Evolutionary conservation across 1,140 invertebrate genomes (phyloP).

Genomic region (Drosophila ananassae): DNA sequence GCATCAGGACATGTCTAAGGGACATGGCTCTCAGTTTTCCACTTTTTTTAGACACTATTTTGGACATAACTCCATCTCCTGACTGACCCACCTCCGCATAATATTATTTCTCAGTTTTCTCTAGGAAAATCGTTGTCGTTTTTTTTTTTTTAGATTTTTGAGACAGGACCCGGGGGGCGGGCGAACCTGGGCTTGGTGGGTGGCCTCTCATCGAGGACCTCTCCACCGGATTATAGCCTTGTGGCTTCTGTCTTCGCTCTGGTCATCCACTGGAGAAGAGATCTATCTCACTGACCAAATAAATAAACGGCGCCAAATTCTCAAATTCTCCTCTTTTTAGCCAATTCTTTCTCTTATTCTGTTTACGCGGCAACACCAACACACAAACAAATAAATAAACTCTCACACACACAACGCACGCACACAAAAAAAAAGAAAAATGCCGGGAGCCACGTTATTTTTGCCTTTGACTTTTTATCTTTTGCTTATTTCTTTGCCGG

Average conservation of each 20-base stretch:
- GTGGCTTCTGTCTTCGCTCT: conserved; percentile 4
- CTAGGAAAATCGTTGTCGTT: conserved; percentile 58
- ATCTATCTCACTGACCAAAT: conserved; percentile 49
- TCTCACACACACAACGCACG: conserved; percentile 29
- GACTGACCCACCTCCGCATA: conserved; percentile 58
- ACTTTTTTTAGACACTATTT: too few relatives aligned
- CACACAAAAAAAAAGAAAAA: conserved; percentile 49
- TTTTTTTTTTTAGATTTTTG: conserved; percentile 29
- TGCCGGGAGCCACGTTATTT: conserved; percentile 65
- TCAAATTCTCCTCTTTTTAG: conserved; percentile 41
- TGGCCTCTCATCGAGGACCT: conserved; percentile 35
- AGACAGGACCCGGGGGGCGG: conserved; percentile 14
- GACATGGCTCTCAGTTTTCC: too few relatives aligned
- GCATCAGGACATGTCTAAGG: too few relatives aligned
- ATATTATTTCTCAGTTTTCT: conserved; percentile 62
- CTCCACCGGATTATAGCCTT: conserved; percentile 3
- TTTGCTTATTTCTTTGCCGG: conserved; percentile 21
- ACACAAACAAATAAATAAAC: conserved; percentile 37
- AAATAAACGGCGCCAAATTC: conserved; percentile 75
- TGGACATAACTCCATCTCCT: too few relatives aligned
- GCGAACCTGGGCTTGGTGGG: conserved; percentile 10
- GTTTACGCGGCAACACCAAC: conserved; percentile 56
- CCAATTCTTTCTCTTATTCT: conserved; percentile 26
- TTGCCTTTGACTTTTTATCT: conserved; percentile 19
- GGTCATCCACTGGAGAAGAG: conserved; percentile 13